Evolutionary conservation across 2,113 vertebrate genomes (phyloP).

Genomic region (Rhabdomys dilectus): DNA sequence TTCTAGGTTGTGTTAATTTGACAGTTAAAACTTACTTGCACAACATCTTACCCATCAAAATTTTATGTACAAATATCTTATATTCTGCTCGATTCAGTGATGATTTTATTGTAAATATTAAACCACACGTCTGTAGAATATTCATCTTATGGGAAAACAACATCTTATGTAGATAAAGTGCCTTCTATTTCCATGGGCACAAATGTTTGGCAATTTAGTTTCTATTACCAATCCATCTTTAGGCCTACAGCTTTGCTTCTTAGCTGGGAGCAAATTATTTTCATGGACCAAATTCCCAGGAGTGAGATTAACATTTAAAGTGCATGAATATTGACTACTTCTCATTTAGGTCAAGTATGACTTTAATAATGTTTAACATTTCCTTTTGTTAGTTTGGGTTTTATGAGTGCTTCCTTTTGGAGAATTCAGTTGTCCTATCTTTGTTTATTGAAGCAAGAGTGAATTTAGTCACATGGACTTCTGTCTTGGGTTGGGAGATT

Average conservation of each 20-base stretch:
- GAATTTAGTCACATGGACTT: not conserved
- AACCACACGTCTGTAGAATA: not conserved
- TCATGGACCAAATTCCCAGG: not conserved
- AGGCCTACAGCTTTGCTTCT: not conserved
- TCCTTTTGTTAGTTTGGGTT: not conserved
- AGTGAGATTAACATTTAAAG: conserved; percentile 26
- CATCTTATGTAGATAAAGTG: not conserved
- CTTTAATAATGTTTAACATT: not conserved
- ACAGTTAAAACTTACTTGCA: not conserved
- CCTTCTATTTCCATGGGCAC: not conserved
- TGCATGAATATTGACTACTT: not conserved
- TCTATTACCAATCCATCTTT: not conserved
- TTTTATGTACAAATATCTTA: not conserved
- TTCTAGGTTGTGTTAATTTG: not conserved
- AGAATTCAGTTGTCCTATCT: not conserved
- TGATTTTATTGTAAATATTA: not conserved
- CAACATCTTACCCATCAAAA: not conserved
- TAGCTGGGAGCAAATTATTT: not conserved
- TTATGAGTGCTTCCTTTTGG: not conserved
- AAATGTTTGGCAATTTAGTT: not conserved
- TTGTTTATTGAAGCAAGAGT: conserved; percentile 20
- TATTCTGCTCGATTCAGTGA: not conserved
- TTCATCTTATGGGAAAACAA: not conserved
- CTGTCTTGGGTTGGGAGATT: not conserved
- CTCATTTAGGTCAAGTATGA: not conserved